Base-by-base conservation (phyloP, 2,113 vertebrate genomes). In the Cromileptes altivelis region DNA sequence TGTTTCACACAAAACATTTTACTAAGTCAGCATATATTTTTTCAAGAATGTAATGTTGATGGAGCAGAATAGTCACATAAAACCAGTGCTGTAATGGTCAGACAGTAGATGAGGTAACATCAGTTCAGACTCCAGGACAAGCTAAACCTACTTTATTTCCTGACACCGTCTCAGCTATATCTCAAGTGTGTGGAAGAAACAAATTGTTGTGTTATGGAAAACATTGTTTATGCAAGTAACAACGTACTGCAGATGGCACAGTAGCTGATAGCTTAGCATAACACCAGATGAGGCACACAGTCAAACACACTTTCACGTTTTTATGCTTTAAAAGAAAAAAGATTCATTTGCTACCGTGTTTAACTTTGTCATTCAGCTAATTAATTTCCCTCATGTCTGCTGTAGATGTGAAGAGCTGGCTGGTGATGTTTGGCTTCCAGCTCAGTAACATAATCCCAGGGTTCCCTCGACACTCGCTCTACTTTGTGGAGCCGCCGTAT, bases 381-480 rank as follows among this genome's bases (percentile, higher is more conserved):
- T 37, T 58, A 10, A 84, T 85, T 80, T 68, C 64, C 65, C n/a
- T 57, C 72, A 65, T 67, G 42, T 86, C 70, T 90, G 56, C 87
- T 93, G 85, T 60, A 99, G 99, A 99, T 95, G 98, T 99, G 94
- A 99, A 99, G 94, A 99, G 98, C 93, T 99, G 99, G 99, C 94
- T 99, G 88, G 97, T 99, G 93, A 99, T 99, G 98, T 99, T 99
- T 92, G 99, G 99, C 92, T 99, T 99, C 95, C 99, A 99, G 94
- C 97, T 99, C 67, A 99, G 98, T 94, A 99, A 99, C 95, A 99
- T 99, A 80, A 99, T 99, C 92, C 97, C 99, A 30, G 98, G 98
- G 78, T 99, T 99, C 91, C 98, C 98, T 63, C 96, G 97, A 92
- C 97, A 99, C 93, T 97, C 97, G 83, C 96, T 98, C 93, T 98